phyloP scores from a whole-genome alignment of 2,113 vertebrate genomes.

The Indicator maculatus region DNA sequence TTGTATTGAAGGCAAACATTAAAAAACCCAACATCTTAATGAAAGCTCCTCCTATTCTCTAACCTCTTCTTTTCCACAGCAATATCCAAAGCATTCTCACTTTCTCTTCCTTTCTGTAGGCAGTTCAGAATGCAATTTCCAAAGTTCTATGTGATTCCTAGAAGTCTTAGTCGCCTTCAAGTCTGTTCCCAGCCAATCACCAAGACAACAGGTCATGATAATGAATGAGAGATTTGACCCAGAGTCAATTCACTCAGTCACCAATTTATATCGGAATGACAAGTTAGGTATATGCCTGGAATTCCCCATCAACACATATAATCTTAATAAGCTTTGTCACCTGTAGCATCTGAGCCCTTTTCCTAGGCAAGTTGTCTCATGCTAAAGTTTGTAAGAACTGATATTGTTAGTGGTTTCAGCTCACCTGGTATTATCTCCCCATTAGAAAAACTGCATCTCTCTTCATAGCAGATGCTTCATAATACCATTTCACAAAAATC shows the following conservation, averaged over 20 bases:
- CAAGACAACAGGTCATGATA: conserved; percentile 57
- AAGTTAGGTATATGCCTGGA: conserved; percentile 53
- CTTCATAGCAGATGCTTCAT: neutral
- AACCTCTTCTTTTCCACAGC: neutral
- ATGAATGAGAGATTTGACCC: conserved; percentile 68
- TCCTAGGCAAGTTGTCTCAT: neutral
- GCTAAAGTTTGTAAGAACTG: neutral
- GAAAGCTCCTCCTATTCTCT: neutral
- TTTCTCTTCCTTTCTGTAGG: conserved; percentile 32
- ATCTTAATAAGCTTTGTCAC: conserved; percentile 59
- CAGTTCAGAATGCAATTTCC: conserved; percentile 28
- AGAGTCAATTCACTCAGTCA: conserved; percentile 63
- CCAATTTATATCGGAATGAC: conserved; percentile 62
- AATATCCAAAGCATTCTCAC: conserved; percentile 19
- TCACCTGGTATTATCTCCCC: neutral
- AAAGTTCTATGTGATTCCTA: conserved; percentile 15
- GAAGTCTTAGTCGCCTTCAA: conserved; percentile 34
- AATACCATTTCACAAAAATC: neutral
- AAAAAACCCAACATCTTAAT: neutral
- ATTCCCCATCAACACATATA: conserved; percentile 34
- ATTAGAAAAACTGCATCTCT: neutral
- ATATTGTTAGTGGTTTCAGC: neutral
- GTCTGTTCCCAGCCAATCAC: conserved; percentile 63
- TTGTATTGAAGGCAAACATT: neutral
- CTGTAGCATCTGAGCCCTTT: conserved; percentile 1